Conservation (phyloP, 64 coral and sea anemone species). For the Orbicella faveolata region DNA sequence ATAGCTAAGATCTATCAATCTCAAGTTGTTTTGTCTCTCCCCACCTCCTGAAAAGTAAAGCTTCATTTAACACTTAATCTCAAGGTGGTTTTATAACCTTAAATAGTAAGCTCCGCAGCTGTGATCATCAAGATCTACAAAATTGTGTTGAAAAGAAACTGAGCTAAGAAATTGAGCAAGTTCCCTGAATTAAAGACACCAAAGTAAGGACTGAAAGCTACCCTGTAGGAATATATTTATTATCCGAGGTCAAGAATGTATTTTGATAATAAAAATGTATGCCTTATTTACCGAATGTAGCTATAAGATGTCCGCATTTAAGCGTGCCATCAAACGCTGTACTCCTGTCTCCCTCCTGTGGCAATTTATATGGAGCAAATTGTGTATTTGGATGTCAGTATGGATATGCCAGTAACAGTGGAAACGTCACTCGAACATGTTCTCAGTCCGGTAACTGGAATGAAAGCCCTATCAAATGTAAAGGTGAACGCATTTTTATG, state of each 20-base stretch:
- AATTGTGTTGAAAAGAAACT: too few species aligned
- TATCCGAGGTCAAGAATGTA: neutral
- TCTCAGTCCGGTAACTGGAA: constrained; percentile 14
- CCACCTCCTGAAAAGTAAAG: too few species aligned
- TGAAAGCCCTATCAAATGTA: constrained; percentile 9
- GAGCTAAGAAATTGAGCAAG: too few species aligned
- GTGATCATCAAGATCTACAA: too few species aligned
- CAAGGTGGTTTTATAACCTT: too few species aligned
- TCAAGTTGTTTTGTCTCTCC: too few species aligned
- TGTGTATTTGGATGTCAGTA: constrained; percentile 42
- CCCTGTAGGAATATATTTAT: neutral
- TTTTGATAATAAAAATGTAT: neutral
- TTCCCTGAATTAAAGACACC: too few species aligned
- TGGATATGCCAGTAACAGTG: constrained; percentile 30
- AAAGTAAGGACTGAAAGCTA: too few species aligned
- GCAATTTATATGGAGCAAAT: constrained; percentile 3
- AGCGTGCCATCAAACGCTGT: neutral
- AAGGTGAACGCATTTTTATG: neutral
- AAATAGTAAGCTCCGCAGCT: too few species aligned
- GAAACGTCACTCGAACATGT: constrained; percentile 32
- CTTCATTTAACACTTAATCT: too few species aligned
- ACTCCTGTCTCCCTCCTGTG: constrained; percentile 2
- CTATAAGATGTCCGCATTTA: constrained; percentile 22
- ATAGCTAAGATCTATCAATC: too few species aligned
- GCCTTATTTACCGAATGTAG: neutral